Conservation (phyloP, 2,888 invertebrate genomes). For the Lithosia quadra region DNA sequence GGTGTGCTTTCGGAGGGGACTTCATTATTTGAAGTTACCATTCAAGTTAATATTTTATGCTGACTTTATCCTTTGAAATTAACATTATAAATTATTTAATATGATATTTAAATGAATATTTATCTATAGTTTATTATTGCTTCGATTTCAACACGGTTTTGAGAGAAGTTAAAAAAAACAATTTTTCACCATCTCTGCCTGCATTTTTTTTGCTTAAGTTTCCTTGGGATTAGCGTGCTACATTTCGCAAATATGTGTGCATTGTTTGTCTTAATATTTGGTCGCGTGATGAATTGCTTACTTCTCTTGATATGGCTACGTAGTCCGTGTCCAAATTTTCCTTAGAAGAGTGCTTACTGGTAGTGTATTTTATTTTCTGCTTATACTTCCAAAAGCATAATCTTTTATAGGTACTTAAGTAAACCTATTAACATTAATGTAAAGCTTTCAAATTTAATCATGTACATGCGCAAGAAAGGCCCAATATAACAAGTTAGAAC, state of each 20-base stretch:
- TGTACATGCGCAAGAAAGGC: constrained; percentile 1
- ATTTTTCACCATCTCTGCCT: too few species aligned
- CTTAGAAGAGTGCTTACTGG: background rate
- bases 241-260: background rate
- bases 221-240: background rate
- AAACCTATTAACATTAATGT: background rate
- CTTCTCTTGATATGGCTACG: background rate
- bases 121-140: background rate
- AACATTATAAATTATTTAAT: background rate
- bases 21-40: background rate
- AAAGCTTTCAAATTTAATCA: constrained; percentile 5
- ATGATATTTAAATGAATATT: background rate
- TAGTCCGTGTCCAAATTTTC: background rate
- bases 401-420: background rate
- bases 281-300: background rate
- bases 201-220: too few species aligned
- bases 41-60: background rate
- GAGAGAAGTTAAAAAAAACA: too few species aligned
- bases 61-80: background rate
- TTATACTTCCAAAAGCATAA: background rate
- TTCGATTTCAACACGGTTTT: too few species aligned
- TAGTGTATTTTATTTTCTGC: background rate
- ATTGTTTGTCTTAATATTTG: constrained; percentile 2
- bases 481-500: constrained; percentile 12
- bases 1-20: constrained; percentile 30